Evolutionary conservation across 2,113 vertebrate species (phyloP).

Genomic region (Ictalurus punctatus): DNA sequence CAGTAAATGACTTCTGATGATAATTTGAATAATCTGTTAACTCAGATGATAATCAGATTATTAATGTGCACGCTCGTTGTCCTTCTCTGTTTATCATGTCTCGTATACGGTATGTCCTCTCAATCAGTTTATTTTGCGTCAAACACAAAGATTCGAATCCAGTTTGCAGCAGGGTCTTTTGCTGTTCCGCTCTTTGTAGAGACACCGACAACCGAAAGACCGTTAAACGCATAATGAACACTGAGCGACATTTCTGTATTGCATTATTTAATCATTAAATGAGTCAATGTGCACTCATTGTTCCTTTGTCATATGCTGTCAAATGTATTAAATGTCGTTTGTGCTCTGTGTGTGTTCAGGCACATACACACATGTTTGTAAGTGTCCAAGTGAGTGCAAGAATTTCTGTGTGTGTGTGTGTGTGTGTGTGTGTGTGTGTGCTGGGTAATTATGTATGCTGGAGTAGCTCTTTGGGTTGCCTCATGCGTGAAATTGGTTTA

Average conservation of each 20-base stretch:
- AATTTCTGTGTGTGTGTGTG: constrained; percentile 18
- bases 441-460: constrained; percentile 44
- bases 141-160: not conserved
- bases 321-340: not conserved
- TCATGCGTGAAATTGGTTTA: constrained; percentile 59
- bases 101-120: not conserved
- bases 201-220: not conserved
- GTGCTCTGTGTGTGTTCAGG: not conserved
- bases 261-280: constrained; percentile 19
- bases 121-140: not conserved
- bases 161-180: constrained; percentile 1
- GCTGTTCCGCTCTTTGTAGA: constrained; percentile 1
- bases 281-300: not conserved
- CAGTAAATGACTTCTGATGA: not conserved
- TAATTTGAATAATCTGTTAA: not conserved
- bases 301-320: not conserved
- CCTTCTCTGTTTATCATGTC: not conserved
- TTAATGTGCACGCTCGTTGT: not conserved
- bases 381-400: not conserved
- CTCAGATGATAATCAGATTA: not conserved
- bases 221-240: not conserved
- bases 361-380: not conserved
- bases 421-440: constrained; percentile 19
- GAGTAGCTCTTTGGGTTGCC: constrained; percentile 33
- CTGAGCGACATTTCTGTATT: not conserved